These are phyloP conservation scores for Tupiocoris notatus DNA, from an alignment of 2,888 invertebrate genomes.

Conservation along the genomic window DNA sequence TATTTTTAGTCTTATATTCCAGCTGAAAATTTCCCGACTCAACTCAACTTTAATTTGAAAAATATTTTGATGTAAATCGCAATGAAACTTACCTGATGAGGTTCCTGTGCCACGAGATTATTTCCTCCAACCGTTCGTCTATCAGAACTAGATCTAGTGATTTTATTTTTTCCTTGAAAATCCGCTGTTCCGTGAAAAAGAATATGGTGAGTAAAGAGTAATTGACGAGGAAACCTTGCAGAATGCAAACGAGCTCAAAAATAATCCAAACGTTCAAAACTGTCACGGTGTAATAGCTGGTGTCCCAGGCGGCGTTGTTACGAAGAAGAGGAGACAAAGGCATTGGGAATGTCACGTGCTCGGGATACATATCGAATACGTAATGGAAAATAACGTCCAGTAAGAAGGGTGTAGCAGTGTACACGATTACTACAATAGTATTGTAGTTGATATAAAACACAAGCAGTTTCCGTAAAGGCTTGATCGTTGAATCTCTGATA, in stretches of 20 bases:
- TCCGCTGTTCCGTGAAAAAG: neutral
- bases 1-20: too few relatives aligned
- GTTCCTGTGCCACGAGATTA: neutral
- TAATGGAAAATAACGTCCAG: slow-evolving; percentile 6
- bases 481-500: neutral
- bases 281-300: neutral
- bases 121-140: neutral
- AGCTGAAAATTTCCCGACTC: too few relatives aligned
- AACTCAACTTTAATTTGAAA: too few relatives aligned
- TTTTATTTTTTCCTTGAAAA: slow-evolving; percentile 17
- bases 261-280: neutral
- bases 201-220: neutral
- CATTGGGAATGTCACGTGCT: neutral
- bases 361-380: neutral
- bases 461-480: neutral
- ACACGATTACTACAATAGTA: neutral
- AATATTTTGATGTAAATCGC: too few relatives aligned
- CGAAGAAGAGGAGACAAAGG: neutral
- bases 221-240: neutral
- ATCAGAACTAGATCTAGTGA: neutral
- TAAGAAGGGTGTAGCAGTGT: neutral
- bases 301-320: neutral
- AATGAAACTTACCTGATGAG: slow-evolving; percentile 7
- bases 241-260: neutral
- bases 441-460: neutral